A percentile compares a stretch with the other conserved stretches of the same genome.
Conservation (phyloP, 2,888 invertebrate species). For the Amiota communis region DNA sequence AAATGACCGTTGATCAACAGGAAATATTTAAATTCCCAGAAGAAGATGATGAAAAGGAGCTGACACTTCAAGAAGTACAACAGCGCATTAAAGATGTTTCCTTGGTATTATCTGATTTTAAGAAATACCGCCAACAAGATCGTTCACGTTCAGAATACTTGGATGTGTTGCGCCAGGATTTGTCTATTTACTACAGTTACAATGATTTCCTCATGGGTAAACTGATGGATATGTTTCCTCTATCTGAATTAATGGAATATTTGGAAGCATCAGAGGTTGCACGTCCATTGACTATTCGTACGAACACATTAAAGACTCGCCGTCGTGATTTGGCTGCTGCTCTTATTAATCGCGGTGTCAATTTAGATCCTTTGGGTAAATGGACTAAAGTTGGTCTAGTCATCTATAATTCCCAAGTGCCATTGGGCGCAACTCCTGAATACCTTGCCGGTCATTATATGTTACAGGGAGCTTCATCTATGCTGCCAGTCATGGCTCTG, state of each 20-base stretch:
- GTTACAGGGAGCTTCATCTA: constrained; percentile 96
- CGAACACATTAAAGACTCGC: constrained; percentile 94
- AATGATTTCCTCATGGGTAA: constrained; percentile 96
- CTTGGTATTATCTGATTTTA: constrained; percentile 86
- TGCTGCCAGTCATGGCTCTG: constrained; percentile 97
- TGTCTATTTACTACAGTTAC: constrained; percentile 96
- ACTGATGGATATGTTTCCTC: constrained; percentile 90
- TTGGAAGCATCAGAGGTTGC: constrained; percentile 95
- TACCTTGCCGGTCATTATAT: constrained; percentile 99
- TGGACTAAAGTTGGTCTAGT: constrained; percentile 99
- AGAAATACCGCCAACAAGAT: constrained; percentile 78
- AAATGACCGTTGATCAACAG: constrained; percentile 84
- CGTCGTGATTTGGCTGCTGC: constrained; percentile 94
- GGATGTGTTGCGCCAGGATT: constrained; percentile 84
- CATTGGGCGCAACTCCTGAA: constrained; percentile 98
- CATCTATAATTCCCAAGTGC: constrained; percentile 95
- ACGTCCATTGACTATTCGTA: constrained; percentile 94
- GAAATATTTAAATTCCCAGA: constrained; percentile 87
- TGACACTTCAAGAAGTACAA: constrained; percentile 87
- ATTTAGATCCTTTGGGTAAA: constrained; percentile 97
- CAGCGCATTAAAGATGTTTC: constrained; percentile 91
- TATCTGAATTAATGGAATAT: constrained; percentile 91
- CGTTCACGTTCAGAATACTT: constrained; percentile 88
- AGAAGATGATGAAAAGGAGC: constrained; percentile 81
- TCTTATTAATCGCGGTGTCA: constrained; percentile 96